Base-by-base conservation (phyloP, 1,140 invertebrate genomes). In the Adelges cooleyi region DNA sequence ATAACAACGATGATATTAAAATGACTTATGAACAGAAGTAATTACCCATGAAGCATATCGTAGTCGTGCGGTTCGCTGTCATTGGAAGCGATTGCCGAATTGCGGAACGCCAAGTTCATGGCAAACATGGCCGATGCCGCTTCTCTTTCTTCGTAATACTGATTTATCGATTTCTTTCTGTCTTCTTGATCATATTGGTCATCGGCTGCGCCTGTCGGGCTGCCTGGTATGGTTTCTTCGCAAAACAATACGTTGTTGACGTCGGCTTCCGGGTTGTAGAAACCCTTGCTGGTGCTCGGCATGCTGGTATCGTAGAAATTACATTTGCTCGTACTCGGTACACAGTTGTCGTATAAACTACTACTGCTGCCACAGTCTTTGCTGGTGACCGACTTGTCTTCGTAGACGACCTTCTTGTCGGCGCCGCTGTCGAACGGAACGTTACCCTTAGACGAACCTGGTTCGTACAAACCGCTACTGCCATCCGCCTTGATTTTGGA, bases 151-250 rank as follows among this genome's bases (percentile, higher is more conserved):
- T 44, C 56, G 33, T 27, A 29, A 8, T 15, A 6, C 6, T 15
- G 10, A 20, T 25, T n/a, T 25, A 17, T 1, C n/a, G 22, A 3
- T 27, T 46, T 62, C 29, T 62, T 46, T 48, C 11, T 46, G 11
- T 33, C 29, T 8, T 46, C 23, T 18, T 62, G 22, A 22, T 48
- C 42, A 62, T 15, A 33, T 3, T 48, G 75, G 71, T 80, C 76
- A 20, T 78, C 77, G 2, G 72, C 70, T 0, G 76, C 79, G 1
- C 86, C 85, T 44, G 86, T 84, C n/a, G 88, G 87, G 70, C 87
- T 89, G 20, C 88, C 86, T 1, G 88, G 89, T 72, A 93, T 90
- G 25, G 87, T 90, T 75, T 92, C 89, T 71, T 91, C 86, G 74
- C 90, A 92, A 1, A 90, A 73, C n/a, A 92, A 72, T 46, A 87